Evolutionary conservation across 2,113 vertebrate species (phyloP), one percentile per base, ranked within the genome.

Genomic region (Poeciliopsis occidentalis): DNA sequence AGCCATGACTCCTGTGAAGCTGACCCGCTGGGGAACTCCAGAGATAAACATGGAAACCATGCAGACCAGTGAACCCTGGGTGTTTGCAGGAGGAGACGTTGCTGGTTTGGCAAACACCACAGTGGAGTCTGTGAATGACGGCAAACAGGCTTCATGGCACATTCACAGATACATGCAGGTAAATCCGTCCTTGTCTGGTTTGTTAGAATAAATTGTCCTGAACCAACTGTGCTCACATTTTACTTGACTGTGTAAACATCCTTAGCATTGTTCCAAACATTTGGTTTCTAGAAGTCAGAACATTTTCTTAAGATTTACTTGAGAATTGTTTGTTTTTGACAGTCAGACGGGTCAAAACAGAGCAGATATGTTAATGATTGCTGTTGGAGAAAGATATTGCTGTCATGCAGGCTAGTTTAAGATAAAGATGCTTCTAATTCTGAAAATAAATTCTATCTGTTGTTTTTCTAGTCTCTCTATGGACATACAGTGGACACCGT

Each of bases 91-190:
- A 1, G 98, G 98, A 32, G 98, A 99, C 71, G 7, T 98, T 10
- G 94, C 93, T 17, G 97, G 97, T 39, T 64, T 96, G 80, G 97
- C 97, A 27, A 97, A 97, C 82, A 99, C 98, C 15, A 95, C 96
- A 0, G 97, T 99, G 71, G 97, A 99, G 76, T 97, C 97, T 0
- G 96, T 97, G 39, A 98, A 98, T 17, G 97, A 98, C 71, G 97
- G 98, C 75, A 99, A 99, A 76, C 97, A 97, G 72, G 97, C 97
- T 30, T 97, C 96, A 10, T 98, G 97, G 96, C 94, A 96, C 75
- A 95, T 97, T 69, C 96, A 98, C 90, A 95, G 86, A 94, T 96
- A 97, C 66, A 80, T 98, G 76, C 96, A 98, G 96, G 96, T 97
- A 88, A 80, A 64, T 27, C 26, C 31, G 24, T 8, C 27, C 22